phyloP scores from a whole-genome alignment of 92 coral and sea anemone species.

The Metridium senile region DNA sequence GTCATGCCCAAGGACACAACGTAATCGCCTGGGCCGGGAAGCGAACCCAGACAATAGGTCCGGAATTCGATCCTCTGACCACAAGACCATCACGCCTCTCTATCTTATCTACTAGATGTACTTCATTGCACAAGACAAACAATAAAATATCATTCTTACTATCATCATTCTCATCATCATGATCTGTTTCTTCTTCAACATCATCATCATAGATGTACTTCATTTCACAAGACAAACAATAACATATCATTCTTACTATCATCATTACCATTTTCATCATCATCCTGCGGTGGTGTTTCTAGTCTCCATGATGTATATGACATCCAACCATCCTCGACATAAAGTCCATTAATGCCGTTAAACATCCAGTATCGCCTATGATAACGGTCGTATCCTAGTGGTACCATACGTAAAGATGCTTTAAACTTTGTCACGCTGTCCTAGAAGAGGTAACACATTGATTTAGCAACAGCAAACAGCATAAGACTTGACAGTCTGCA shows the following conservation, averaged over 20 bases:
- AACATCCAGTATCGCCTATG: constrained; percentile 93
- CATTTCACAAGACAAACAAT: not conserved
- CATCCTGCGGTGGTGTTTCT: constrained; percentile 1
- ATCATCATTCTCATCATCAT: no score
- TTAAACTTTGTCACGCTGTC: constrained; percentile 44
- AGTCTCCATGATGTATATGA: not conserved
- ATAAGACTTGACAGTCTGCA: not conserved
- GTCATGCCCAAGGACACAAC: no score
- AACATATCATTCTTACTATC: not conserved
- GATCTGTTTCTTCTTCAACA: no score
- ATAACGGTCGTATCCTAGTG: constrained; percentile 84
- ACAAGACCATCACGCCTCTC: no score
- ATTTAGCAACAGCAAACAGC: no score
- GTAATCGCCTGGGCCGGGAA: no score
- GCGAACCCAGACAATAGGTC: no score
- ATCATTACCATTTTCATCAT: constrained; percentile 5
- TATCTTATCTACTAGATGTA: no score
- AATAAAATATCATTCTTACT: no score
- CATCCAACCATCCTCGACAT: constrained; percentile 86
- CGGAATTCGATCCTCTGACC: no score
- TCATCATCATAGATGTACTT: no score
- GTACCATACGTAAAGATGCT: constrained; percentile 51
- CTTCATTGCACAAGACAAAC: no score
- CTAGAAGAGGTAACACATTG: constrained; percentile 27
- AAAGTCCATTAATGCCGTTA: constrained; percentile 65